Evolutionary conservation across 2,113 vertebrate genomes (phyloP).

Genomic region (Verasper variegatus): DNA sequence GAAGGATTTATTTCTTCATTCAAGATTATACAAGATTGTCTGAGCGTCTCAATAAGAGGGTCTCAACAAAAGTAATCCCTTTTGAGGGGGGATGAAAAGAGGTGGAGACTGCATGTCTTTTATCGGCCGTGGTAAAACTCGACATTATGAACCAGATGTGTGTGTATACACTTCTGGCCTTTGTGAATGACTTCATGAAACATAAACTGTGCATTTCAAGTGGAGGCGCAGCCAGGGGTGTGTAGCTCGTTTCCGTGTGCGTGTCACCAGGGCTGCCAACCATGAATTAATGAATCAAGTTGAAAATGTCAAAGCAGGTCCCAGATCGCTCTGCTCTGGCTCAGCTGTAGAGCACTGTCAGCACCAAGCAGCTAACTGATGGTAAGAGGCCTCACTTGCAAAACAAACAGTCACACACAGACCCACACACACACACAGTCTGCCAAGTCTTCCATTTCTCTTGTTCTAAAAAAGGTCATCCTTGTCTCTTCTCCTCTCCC

Average conservation of each 20-base stretch:
- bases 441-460: conserved; percentile 64
- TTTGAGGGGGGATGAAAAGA: conserved; percentile 15
- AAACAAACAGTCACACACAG: conserved; percentile 46
- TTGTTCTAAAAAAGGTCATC: conserved; percentile 77
- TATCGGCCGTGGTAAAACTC: conserved; percentile 2
- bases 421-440: conserved; percentile 11
- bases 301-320: conserved; percentile 78
- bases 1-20: conserved; percentile 66
- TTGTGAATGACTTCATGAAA: conserved; percentile 46
- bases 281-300: conserved; percentile 76
- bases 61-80: conserved; percentile 45
- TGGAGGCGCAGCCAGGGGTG: conserved; percentile 26
- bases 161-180: conserved; percentile 5
- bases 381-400: conserved; percentile 58
- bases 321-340: conserved; percentile 63
- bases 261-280: conserved; percentile 63
- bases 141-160: conserved; percentile 1
- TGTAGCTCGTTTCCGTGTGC: conserved; percentile 53
- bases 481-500: conserved; percentile 56
- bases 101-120: conserved; percentile 7
- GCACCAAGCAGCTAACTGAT: conserved; percentile 68
- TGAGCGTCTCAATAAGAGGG: conserved; percentile 51
- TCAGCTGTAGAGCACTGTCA: conserved; percentile 68
- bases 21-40: conserved; percentile 60
- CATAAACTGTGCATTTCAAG: conserved; percentile 44